Percentiles rank a stretch among this genome's conserved stretches.
phyloP scores from a whole-genome alignment of 2,797 vertebrate species.

The Apodemus agrarius region DNA sequence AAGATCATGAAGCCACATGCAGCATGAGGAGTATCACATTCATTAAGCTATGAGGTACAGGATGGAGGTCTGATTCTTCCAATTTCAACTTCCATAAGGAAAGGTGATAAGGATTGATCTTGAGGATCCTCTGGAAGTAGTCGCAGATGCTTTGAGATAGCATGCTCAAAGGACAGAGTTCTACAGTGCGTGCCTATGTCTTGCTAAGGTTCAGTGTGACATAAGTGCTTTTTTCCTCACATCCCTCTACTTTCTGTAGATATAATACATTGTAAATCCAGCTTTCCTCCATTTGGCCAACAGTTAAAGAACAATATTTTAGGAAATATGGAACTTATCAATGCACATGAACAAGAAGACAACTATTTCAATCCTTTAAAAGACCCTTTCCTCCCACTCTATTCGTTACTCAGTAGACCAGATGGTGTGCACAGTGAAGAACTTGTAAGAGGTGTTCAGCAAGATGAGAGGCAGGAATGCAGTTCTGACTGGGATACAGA shows the following conservation, averaged over 20 bases:
- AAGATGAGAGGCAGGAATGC: conserved; percentile 2
- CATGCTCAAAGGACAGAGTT: background rate
- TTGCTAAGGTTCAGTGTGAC: background rate
- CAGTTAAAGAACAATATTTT: background rate
- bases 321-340: background rate
- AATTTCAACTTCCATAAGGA: background rate
- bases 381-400: background rate
- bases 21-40: background rate
- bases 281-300: background rate
- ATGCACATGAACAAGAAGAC: background rate
- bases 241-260: background rate
- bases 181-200: background rate
- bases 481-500: background rate
- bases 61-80: background rate
- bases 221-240: background rate
- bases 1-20: background rate
- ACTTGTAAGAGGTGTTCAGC: background rate
- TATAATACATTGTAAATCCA: background rate
- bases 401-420: background rate
- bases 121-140: background rate
- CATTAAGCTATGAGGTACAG: background rate
- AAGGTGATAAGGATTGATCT: fast-evolving
- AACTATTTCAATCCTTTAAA: background rate
- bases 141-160: background rate
- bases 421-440: background rate